Evolutionary conservation across 2,113 vertebrate species (phyloP).

Genomic region (Anolis sagrei): DNA sequence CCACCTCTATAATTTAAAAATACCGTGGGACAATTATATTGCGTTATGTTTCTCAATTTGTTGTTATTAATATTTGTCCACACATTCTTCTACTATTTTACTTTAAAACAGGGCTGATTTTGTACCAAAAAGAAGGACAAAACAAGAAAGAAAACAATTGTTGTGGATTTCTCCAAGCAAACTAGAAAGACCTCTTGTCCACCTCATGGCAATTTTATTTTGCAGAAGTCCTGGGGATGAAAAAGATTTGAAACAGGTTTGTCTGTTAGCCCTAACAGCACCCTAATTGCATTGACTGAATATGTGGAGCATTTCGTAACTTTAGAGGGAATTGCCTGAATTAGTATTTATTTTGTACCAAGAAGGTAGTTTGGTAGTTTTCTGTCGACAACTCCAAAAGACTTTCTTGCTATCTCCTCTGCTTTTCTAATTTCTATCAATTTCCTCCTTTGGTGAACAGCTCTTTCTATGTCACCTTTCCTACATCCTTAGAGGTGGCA

Average conservation of each 20-base stretch:
- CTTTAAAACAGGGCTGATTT: too few relatives aligned
- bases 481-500: not conserved
- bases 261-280: not conserved
- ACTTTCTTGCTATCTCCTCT: not conserved
- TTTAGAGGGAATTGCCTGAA: conserved; percentile 4
- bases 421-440: conserved; percentile 11
- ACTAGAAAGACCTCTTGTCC: not conserved
- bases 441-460: not conserved
- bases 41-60: too few relatives aligned
- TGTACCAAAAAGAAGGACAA: too few relatives aligned
- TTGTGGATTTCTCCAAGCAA: too few relatives aligned
- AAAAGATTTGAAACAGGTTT: not conserved
- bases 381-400: not conserved
- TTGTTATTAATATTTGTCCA: too few relatives aligned
- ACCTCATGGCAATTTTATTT: not conserved
- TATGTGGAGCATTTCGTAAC: not conserved
- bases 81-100: too few relatives aligned
- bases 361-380: not conserved
- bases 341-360: not conserved
- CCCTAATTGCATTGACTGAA: not conserved
- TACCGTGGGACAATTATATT: too few relatives aligned
- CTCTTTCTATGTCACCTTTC: conserved; percentile 7
- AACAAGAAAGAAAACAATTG: too few relatives aligned
- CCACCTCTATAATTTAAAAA: too few relatives aligned
- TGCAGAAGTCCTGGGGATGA: not conserved